Conservation (phyloP, 2,113 vertebrate genomes). For the Sinocyclocheilus rhinocerous region DNA sequence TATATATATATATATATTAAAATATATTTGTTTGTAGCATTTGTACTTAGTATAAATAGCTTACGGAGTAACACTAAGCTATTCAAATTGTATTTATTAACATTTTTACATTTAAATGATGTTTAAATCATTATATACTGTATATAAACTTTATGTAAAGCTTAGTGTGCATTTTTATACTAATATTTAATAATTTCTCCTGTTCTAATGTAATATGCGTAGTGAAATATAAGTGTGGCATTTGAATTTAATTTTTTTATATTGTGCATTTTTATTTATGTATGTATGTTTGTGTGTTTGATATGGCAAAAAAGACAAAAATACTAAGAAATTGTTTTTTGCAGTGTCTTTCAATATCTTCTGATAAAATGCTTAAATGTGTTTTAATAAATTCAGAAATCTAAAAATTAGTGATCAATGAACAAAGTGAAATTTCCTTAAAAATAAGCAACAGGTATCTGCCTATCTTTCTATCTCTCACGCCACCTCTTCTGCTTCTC, state of each 20-base stretch:
- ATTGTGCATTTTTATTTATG: not conserved
- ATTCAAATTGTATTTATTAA: not conserved
- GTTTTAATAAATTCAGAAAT: not conserved
- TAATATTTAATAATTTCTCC: not conserved
- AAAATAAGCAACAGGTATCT: constrained; percentile 7
- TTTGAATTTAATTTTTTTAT: too few relatives aligned
- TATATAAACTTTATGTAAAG: not conserved
- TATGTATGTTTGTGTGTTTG: too few relatives aligned
- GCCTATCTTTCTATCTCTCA: constrained; percentile 7
- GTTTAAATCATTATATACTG: not conserved
- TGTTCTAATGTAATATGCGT: not conserved
- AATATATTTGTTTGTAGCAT: not conserved
- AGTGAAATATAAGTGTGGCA: not conserved
- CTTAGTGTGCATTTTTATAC: not conserved
- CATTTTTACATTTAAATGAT: not conserved
- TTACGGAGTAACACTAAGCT: not conserved
- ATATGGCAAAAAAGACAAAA: too few relatives aligned
- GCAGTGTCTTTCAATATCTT: too few relatives aligned
- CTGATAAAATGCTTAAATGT: too few relatives aligned
- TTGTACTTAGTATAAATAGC: not conserved
- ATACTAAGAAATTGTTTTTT: too few relatives aligned
- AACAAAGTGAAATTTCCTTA: not conserved
- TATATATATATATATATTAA: too few relatives aligned
- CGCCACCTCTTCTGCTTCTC: not conserved
- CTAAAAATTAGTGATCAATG: not conserved